A percentile compares a stretch with the other conserved stretches of the same genome.
Evolutionary conservation across 2,797 vertebrate genomes (phyloP).

Genomic region (Anguilla pacifica): DNA sequence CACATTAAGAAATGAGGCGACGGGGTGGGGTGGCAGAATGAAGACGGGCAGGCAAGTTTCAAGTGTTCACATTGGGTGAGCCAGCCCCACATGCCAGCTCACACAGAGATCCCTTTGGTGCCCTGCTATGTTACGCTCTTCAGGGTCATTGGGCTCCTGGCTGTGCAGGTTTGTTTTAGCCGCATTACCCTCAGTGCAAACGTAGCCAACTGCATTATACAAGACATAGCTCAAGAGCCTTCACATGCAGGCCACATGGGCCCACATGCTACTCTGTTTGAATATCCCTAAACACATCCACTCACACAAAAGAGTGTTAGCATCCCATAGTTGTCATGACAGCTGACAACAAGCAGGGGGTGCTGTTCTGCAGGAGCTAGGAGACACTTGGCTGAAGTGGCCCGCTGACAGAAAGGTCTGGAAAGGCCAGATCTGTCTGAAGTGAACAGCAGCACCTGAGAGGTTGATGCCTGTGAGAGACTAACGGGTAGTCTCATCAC

Average conservation of each 20-base stretch:
- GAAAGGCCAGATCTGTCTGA: rapidly evolving
- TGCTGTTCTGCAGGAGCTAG: not conserved
- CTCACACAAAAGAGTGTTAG: not conserved
- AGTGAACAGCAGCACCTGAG: constrained; percentile 37
- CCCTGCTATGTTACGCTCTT: not conserved
- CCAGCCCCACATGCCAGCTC: not conserved
- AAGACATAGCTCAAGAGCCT: not conserved
- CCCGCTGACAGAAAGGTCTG: not conserved
- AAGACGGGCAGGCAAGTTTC: not conserved
- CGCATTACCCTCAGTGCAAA: not conserved
- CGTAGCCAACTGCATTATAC: not conserved
- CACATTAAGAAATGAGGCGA: not conserved
- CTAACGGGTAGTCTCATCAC: constrained; percentile 44
- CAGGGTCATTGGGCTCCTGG: not conserved
- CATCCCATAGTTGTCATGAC: not conserved
- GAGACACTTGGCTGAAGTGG: not conserved
- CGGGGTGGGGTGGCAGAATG: not conserved
- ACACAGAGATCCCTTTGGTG: not conserved
- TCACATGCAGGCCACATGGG: not conserved
- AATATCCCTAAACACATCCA: not conserved
- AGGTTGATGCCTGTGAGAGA: constrained; percentile 46
- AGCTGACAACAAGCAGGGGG: not conserved
- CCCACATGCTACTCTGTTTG: not conserved
- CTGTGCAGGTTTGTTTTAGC: not conserved
- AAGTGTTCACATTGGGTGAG: not conserved